Evolutionary conservation across 2,113 vertebrate species (phyloP).

Genomic region (Aspiorhynchus laticeps): DNA sequence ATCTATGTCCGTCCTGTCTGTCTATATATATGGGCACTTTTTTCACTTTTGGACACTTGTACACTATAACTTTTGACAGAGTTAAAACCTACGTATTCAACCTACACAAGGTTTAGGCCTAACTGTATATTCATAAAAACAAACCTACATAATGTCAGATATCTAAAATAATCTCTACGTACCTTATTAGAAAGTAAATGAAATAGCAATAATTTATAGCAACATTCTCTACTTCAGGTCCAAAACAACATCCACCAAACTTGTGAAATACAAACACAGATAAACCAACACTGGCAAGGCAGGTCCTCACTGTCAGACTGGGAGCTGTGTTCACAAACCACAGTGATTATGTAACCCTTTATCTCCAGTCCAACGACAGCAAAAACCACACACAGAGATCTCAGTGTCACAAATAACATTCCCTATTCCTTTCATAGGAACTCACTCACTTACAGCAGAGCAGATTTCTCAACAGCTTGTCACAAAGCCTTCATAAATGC

Average conservation of each 20-base stretch:
- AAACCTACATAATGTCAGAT: background rate
- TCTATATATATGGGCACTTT: background rate
- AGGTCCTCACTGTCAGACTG: conserved; percentile 62
- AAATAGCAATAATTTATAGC: background rate
- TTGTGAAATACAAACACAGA: conserved; percentile 34
- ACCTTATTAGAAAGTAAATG: background rate
- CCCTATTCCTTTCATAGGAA: conserved; percentile 8
- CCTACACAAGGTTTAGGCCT: background rate
- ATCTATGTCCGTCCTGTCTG: background rate
- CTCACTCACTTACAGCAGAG: conserved; percentile 28
- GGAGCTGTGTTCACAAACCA: conserved; percentile 27
- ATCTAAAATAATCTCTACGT: background rate
- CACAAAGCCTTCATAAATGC: conserved; percentile 43
- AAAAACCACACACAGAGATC: conserved; percentile 64
- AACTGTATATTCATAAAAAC: background rate
- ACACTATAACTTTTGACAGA: too few relatives aligned
- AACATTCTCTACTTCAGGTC: background rate
- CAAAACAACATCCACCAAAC: conserved; percentile 25
- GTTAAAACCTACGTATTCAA: too few relatives aligned
- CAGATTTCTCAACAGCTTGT: background rate
- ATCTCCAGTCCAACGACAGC: conserved; percentile 66
- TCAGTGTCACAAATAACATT: conserved; percentile 32
- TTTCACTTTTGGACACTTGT: too few relatives aligned
- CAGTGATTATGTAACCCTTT: conserved; percentile 58
- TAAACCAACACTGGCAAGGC: conserved; percentile 38